Evolutionary conservation across 2,888 invertebrate species (phyloP).

Genomic region (Antheraea assamensis): DNA sequence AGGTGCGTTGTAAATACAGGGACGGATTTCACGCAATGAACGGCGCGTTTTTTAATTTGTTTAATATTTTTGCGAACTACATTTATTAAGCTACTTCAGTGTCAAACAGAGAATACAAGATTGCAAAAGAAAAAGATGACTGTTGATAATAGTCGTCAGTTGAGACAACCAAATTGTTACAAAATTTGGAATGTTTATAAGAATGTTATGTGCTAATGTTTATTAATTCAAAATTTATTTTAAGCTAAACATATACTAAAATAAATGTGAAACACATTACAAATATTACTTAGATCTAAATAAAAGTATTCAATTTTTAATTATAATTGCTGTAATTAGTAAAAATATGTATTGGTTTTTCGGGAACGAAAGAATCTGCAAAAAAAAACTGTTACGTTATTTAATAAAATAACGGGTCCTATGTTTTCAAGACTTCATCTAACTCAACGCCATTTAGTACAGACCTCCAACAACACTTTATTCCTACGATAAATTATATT

Average conservation of each 20-base stretch:
- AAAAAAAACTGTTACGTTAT: background rate
- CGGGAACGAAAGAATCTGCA: background rate
- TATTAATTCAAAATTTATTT: background rate
- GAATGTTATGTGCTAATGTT: too few species aligned
- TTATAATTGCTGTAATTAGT: background rate
- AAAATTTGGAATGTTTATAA: background rate
- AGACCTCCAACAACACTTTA: slow-evolving; percentile 15
- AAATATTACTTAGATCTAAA: background rate
- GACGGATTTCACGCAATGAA: background rate
- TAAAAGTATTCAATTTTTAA: background rate
- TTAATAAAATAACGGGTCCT: background rate
- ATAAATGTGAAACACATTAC: background rate
- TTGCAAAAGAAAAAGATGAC: too few species aligned
- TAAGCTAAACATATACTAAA: background rate
- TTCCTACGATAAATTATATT: background rate
- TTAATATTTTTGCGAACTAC: background rate
- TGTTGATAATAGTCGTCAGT: too few species aligned
- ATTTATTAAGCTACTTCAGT: background rate
- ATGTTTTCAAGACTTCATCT: slow-evolving; percentile 6
- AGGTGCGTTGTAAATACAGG: slow-evolving; percentile 7
- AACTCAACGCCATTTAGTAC: background rate
- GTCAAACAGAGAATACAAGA: background rate
- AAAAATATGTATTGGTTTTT: background rate
- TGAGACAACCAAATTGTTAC: background rate
- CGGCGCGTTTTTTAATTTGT: background rate